Base-by-base conservation (phyloP, 1,140 invertebrate species). In the Pseudomyrmex dendroicus region DNA sequence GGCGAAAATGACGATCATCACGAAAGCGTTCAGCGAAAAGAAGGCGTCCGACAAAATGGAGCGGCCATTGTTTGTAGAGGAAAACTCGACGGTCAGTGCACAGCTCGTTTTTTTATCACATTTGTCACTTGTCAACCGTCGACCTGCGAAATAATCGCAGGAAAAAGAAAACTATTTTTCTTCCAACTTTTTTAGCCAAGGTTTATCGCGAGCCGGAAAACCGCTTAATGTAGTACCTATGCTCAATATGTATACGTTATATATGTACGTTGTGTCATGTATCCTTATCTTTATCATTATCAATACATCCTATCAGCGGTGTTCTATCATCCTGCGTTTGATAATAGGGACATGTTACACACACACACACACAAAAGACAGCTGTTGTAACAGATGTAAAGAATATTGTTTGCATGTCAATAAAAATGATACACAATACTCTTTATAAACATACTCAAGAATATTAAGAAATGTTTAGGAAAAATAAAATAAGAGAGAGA, bases 1-100 rank as follows among this genome's bases (percentile, higher is more conserved):
- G 12, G 61, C 50, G 50, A 92, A 90, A 25, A 96, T 96, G 96
- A 96, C 96, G 76, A 95, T 96, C 90, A 94, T 96, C 86, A 96
- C 96, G 10, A 96, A 96, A 91, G 95, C 96, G 5, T 94, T 96
- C 68, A 94, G 94, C 48, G 95, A 96, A 82, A 96, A 96, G 92
- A 96, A 96, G 90, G 80, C 91, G 67, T 92, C 94, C 52, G 95
- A 96, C 87, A 96, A 96, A 94, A 92, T 95, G 84, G 95, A 95
- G 61, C 94, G 96, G 87, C 96, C 96, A 52, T 93, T 97, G 78
- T 96, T 96, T 59, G 92, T 91, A 22, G 92, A 94, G 52, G 92
- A 94, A 83, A 91, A 90, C 74, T 82, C 89, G 59, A 84, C 86
- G 85, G 93, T 94, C 68, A 92, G 91, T 91, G 86, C 57, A 50